These are phyloP conservation scores for Tringa solitaria DNA, from an alignment of 2,113 vertebrate species.

Conservation along the genomic window DNA sequence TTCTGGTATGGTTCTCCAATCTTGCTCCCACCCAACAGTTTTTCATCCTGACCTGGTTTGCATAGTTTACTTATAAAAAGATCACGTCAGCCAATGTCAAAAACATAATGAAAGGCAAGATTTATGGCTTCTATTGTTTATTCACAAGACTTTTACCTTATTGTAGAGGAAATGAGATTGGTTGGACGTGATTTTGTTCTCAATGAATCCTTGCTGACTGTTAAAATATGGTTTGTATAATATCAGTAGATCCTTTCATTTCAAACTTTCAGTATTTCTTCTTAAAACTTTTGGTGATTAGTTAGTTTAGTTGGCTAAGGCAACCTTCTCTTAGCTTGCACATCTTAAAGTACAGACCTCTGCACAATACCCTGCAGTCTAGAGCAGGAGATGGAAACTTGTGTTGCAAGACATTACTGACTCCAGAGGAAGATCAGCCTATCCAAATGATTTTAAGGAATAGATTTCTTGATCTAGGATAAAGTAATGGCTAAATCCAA, in stretches of 20 bases:
- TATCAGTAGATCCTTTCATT: background rate
- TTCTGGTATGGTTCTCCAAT: background rate
- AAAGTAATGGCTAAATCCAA: background rate
- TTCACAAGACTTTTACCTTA: background rate
- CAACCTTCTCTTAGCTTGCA: background rate
- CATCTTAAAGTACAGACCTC: background rate
- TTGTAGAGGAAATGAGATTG: background rate
- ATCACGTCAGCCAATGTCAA: background rate
- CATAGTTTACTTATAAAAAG: background rate
- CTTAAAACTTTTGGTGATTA: background rate
- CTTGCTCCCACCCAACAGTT: background rate
- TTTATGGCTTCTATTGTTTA: background rate
- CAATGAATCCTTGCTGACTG: background rate
- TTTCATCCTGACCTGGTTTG: background rate
- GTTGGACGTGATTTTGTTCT: background rate
- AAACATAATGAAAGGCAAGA: background rate
- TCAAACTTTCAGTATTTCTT: background rate
- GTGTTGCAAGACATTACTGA: background rate
- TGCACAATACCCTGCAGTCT: fast-evolving
- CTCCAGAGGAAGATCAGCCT: background rate
- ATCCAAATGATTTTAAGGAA: background rate
- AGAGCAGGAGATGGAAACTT: background rate
- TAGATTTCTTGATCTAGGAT: background rate
- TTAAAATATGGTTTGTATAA: background rate
- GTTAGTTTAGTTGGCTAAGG: background rate